Base-by-base conservation (phyloP, 1,140 invertebrate species). In the Steinernema feltiae region DNA sequence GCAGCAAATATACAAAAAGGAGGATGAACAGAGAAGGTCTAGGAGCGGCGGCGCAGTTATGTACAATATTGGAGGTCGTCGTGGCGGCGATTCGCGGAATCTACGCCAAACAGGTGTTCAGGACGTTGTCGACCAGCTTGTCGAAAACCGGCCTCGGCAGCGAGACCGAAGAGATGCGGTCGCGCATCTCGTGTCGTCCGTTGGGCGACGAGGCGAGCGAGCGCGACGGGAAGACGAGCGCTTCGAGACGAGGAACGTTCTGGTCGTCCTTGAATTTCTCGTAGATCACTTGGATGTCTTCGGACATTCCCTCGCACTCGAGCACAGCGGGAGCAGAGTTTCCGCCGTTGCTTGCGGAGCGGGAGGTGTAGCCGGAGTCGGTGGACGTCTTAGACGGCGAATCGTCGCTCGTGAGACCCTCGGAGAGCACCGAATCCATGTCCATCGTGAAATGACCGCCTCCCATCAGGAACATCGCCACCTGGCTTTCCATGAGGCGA, bases 321-420 rank as follows among this genome's bases (percentile, higher is more conserved):
- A 27, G 15, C 7, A 21, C 3, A 27, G 53, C 53, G 12, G 53
- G 53, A 17, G 53, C 53, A 3, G 53, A 15, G 53, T 63, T 63
- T 7, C 53, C 24, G 3, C 53, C 53, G 53, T 63, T 63, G 53
- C 53, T 63, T 7, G 53, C 53, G 12, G 53, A 63, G 53, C 53
- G 53, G 12, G 15, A n/a, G 15, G 53, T 63, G 53, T 63, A 63
- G 53, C 53, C 53, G 53, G 53, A 63, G 53, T 63, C 53, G 53
- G 53, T 3, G 12, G 53, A 63, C 53, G 53, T 63, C 53, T 63
- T 63, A 7, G 53, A 63, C 12, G 53, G 53, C 12, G 53, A 63
- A 3, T 63, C 53, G 53, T 63, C 53, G 53, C 53, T 27, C 7
- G 7, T 46, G 15, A 63, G 53, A 21, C 53, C 53, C 24, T 63